Conservation (phyloP, 2,888 invertebrate genomes). For the Thumatha senex region DNA sequence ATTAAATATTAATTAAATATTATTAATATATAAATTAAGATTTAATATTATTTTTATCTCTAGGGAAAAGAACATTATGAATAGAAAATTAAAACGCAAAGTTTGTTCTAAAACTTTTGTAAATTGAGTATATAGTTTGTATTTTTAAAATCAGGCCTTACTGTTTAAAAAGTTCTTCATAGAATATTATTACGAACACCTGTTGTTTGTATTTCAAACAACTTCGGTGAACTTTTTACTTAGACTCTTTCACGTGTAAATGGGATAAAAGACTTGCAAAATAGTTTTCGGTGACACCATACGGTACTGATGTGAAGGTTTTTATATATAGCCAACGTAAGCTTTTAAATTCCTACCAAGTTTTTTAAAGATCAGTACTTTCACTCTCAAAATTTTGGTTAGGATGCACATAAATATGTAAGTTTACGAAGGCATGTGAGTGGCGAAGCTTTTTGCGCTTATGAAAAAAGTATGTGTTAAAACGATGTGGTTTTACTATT, state of each 20-base stretch:
- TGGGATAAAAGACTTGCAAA: conserved; percentile 79
- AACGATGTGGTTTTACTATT: neutral
- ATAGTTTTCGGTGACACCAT: conserved; percentile 79
- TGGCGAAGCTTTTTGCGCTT: conserved; percentile 14
- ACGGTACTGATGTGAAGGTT: conserved; percentile 70
- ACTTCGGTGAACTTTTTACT: conserved; percentile 77
- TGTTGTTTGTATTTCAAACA: conserved; percentile 74
- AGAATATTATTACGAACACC: conserved; percentile 71
- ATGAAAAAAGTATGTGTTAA: neutral
- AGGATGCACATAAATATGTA: conserved; percentile 18
- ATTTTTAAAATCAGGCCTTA: conserved; percentile 34
- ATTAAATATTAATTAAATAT: too few relatives aligned
- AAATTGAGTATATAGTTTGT: conserved; percentile 44
- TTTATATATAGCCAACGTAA: conserved; percentile 50
- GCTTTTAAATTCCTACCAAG: conserved; percentile 42
- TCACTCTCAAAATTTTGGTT: conserved; percentile 18
- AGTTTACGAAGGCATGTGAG: conserved; percentile 1
- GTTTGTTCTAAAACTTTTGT: too few relatives aligned
- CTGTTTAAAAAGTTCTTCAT: conserved; percentile 54
- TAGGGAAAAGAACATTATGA: too few relatives aligned
- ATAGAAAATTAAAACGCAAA: too few relatives aligned
- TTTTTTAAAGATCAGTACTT: conserved; percentile 35
- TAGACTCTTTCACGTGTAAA: conserved; percentile 62
- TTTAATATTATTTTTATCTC: too few relatives aligned
- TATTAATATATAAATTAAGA: too few relatives aligned